Conservation (phyloP, 2,888 invertebrate genomes). For the Tiphia femorata region DNA sequence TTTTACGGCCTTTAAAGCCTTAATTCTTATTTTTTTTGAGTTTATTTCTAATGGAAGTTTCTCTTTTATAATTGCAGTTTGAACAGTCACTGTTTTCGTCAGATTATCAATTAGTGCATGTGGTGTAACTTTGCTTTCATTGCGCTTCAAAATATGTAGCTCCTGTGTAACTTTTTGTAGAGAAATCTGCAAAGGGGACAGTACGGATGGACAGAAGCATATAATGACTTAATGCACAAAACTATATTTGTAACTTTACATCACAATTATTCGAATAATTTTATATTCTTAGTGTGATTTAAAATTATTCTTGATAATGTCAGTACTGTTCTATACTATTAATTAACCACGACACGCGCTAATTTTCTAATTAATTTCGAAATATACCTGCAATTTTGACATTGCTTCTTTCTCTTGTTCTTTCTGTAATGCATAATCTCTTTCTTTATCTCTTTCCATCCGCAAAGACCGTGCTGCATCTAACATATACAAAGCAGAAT, state of each 20-base stretch:
- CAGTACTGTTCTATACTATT: too few relatives aligned
- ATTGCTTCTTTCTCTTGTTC: constrained; percentile 71
- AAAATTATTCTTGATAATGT: too few relatives aligned
- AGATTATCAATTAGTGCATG: constrained; percentile 79
- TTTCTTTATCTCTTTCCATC: constrained; percentile 73
- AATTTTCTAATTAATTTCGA: too few relatives aligned
- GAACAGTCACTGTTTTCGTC: constrained; percentile 80
- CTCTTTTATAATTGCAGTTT: constrained; percentile 75
- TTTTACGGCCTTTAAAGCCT: constrained; percentile 74
- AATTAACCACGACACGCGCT: too few relatives aligned
- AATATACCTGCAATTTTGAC: constrained; percentile 50
- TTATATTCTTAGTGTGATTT: too few relatives aligned
- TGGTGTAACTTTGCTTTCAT: constrained; percentile 73
- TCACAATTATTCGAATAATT: too few relatives aligned
- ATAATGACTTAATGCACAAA: too few relatives aligned
- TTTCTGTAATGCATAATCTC: constrained; percentile 73
- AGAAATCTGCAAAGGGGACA: constrained; percentile 20
- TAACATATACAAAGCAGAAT: constrained; percentile 51
- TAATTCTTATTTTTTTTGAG: constrained; percentile 75
- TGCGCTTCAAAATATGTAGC: constrained; percentile 73
- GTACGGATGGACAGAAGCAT: too few relatives aligned
- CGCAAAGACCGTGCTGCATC: constrained; percentile 70
- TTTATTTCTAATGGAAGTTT: constrained; percentile 83
- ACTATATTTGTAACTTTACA: too few relatives aligned
- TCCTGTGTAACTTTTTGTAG: constrained; percentile 77